Evolutionary conservation across 2,888 invertebrate species (phyloP).

Genomic region (Papilio protenor): DNA sequence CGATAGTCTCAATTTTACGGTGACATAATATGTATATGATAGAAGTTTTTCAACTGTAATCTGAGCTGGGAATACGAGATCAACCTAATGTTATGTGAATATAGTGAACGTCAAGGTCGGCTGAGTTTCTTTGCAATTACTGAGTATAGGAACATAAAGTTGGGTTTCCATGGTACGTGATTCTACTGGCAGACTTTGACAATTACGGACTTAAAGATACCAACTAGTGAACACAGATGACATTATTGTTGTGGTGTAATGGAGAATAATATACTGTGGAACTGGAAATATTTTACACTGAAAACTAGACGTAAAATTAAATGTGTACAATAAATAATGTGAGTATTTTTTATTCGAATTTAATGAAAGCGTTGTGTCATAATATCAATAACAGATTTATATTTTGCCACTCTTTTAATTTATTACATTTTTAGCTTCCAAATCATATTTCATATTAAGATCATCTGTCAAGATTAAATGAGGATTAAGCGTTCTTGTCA

Average conservation of each 20-base stretch:
- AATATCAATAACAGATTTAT: neutral
- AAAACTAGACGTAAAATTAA: slow-evolving; percentile 7
- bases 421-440: neutral
- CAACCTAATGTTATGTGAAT: slow-evolving; percentile 51
- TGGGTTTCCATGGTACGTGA: neutral
- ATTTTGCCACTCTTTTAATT: neutral
- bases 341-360: neutral
- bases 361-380: neutral
- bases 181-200: neutral
- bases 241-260: neutral
- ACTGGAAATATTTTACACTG: neutral
- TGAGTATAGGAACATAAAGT: neutral
- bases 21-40: slow-evolving; percentile 31
- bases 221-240: neutral
- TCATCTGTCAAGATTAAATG: slow-evolving; percentile 8
- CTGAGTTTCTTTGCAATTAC: slow-evolving; percentile 50
- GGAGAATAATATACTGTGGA: neutral
- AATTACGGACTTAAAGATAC: neutral
- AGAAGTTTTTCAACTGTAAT: slow-evolving; percentile 49
- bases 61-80: slow-evolving; percentile 48
- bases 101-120: slow-evolving; percentile 52
- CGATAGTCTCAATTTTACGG: neutral
- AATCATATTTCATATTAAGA: neutral
- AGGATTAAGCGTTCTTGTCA: neutral
- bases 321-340: slow-evolving; percentile 1